These are phyloP conservation scores for Enteromius unitaeniatus DNA, from an alignment of 2,797 vertebrate genomes.

Conservation along the genomic window DNA sequence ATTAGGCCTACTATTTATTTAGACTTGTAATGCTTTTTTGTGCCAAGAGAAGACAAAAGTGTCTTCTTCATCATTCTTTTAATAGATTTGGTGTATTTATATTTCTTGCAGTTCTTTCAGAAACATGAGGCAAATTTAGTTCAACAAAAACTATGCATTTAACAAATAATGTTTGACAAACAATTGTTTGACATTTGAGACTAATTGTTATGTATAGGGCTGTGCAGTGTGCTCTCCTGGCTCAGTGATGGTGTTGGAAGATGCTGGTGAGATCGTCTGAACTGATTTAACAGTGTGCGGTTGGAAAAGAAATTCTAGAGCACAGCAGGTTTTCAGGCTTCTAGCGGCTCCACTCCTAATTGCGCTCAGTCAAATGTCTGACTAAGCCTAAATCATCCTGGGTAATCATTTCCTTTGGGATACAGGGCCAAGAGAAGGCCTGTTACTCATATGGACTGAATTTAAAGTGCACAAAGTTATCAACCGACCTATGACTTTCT, in stretches of 20 bases:
- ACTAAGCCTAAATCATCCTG: slow-evolving; percentile 57
- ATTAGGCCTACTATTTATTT: background rate
- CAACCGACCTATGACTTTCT: background rate
- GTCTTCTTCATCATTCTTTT: too few species aligned
- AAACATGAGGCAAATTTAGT: too few species aligned
- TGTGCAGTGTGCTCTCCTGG: background rate
- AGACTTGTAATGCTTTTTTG: background rate
- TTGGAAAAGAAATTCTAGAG: slow-evolving; percentile 33
- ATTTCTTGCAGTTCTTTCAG: too few species aligned
- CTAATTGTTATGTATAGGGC: background rate
- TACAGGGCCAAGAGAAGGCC: slow-evolving; percentile 22
- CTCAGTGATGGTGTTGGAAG: slow-evolving; percentile 18
- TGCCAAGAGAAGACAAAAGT: too few species aligned
- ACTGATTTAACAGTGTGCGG: slow-evolving; percentile 28
- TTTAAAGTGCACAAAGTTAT: background rate
- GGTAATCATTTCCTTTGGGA: slow-evolving; percentile 58
- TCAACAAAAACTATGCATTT: background rate
- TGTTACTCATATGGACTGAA: background rate
- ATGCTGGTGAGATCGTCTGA: slow-evolving; percentile 11
- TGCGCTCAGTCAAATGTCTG: slow-evolving; percentile 58
- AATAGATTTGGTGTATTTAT: too few species aligned
- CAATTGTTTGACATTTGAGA: background rate
- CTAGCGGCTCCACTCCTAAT: slow-evolving; percentile 56
- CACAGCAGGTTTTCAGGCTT: slow-evolving; percentile 59
- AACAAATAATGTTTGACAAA: too few species aligned